Evolutionary conservation across 2,797 vertebrate species (phyloP), one percentile per base, ranked within the genome.

Genomic region (Microcaecilia unicolor): DNA sequence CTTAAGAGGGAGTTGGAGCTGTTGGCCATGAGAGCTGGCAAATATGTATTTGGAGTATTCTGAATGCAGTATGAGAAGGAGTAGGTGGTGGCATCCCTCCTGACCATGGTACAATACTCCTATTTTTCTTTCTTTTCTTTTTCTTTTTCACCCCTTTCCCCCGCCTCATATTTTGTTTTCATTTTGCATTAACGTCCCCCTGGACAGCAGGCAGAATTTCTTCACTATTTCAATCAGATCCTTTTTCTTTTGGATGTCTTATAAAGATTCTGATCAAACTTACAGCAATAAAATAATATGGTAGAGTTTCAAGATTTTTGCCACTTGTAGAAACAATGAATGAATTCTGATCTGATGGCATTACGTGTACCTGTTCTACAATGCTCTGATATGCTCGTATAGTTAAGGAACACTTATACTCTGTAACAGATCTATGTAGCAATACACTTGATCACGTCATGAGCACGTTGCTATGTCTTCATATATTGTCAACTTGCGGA

Each of bases 401-500:
- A n/a, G n/a, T n/a, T n/a, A n/a, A n/a, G n/a, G n/a, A n/a, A n/a
- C n/a, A n/a, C n/a, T n/a, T n/a, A n/a, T n/a, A n/a, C 91, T 89
- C 89, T 89, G 91, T 85, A 82, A 88, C 73, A 89, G 83, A 81
- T 91, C 84, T 74, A 44, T 60, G 68, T 55, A 46, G 55, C 46
- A 47, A 67, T 69, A 71, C 58, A 58, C 13, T 11, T 14, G n/a
- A 10, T 72, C 80, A 84, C n/a, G 78, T 77, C 75, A 80, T 88
- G 68, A 90, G 72, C 86, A 84, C 83, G 89, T 85, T 87, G 83
- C 85, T 87, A 58, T 86, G 83, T 87, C 81, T 81, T 90, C 75
- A 84, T 93, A 77, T 92, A 95, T 97, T 96, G 92, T 97, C 96
- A 97, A 94, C 91, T 97, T 96, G 93, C 94, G 95, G 86, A 91